Evolutionary conservation across 2,888 invertebrate species (phyloP), one percentile per base, ranked within the genome.

Genomic region (Trachelus troglodyta): DNA sequence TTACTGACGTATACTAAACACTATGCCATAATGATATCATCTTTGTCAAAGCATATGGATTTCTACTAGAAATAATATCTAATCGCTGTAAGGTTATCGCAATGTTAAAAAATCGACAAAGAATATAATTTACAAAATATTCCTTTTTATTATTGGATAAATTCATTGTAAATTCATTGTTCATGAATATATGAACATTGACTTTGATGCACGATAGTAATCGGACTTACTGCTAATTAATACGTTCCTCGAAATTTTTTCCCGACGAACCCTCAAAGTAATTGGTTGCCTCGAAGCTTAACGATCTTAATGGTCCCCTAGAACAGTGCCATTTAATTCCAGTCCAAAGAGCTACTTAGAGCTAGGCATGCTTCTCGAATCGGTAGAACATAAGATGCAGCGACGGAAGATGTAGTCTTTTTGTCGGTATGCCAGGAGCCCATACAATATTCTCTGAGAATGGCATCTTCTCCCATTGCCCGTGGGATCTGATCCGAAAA

Each of bases 201-300:
- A 12, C 31, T 31, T 71, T 56, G 23, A 9, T 56, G 1, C 23
- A 56, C 15, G 9, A 23, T 9, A 56, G 56, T 23, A 23, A 56
- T 56, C 56, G 23, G 23, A 56, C 56, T 9, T 23, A 34, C 33
- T 71, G 69, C 31, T 40, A 12, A 31, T 77, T 82, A 84, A 85
- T 84, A 81, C 80, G 75, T 85, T 85, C 85, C 78, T 37, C 78
- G 81, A 85, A 85, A 76, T 80, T 83, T 84, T 75, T 79, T 82
- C 78, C 80, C 80, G 80, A 85, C 79, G 81, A 74, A 75, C 79
- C 78, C 75, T 81, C 68, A 34, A 76, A 75, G 73, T 83, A 85
- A 85, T 85, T 81, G 79, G 78, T 82, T 74, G 80, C 74, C 75
- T 76, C 68, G 74, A 71, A 68, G 73, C 56, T 77, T 78, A 79